Base-by-base conservation (phyloP, 53 echinoderm and acorn worm genomes). In the Holothuria scabra region DNA sequence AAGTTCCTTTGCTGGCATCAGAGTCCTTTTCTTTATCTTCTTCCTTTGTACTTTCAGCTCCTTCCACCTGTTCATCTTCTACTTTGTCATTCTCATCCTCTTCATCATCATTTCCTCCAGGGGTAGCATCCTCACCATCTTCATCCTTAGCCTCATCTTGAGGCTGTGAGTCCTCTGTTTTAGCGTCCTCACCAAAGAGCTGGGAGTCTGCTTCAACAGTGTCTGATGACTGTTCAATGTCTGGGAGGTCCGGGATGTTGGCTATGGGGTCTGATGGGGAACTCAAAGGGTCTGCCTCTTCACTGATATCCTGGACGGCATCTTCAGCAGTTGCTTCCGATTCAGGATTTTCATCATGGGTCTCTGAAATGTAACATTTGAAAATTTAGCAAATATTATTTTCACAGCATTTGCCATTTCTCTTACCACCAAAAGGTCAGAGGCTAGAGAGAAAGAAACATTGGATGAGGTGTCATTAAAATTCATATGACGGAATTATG, bases 161-260 rank as follows among this genome's bases (percentile, higher is more conserved):
- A 35, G 34, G 59, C 35, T 60, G 80, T 5, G 52, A 70, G 56
- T 84, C 80, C 87, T 26, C 87, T 31, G 82, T 81, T 86, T 41
- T 65, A 12, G 63, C 82, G 62, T 30, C 49, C 28, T 72, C 46
- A 46, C 72, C 72, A 26, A 72, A 72, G 37, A 48, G 72, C 24
- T 72, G 72, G 4, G 72, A 72, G 72, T 72, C 72, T 57, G 83
- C 84, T 68, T 84, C 84, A 10, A 84, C 72, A 8, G 59, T 79
- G 56, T 79, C 79, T 58, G 79, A 79, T 3, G 79, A 58, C 29
- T 57, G 33, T 0, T 79, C 79, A 7, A 56, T 79, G 22, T 37
- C 85, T 33, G 89, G 89, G 33, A 89, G 85, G 60, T 89, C 89
- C 8, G 89, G 89, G 23, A 89, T 31, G 56, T 84, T 67, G 69